A percentile compares a stretch with the other conserved stretches of the same genome.
Evolutionary conservation across 1,140 invertebrate genomes (phyloP).

Genomic region (Dendroctonus ponderosae): DNA sequence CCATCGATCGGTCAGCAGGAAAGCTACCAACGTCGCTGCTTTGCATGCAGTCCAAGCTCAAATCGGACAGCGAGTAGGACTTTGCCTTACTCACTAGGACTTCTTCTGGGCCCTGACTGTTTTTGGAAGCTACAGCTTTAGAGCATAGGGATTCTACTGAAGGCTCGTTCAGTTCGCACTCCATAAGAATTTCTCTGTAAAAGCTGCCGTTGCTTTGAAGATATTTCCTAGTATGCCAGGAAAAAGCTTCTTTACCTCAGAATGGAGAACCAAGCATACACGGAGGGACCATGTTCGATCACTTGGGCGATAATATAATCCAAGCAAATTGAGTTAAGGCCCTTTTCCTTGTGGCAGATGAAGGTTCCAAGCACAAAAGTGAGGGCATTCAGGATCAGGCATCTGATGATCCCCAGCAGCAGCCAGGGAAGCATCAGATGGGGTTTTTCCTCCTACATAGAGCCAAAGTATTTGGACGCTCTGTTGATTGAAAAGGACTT

Average conservation of each 20-base stretch:
- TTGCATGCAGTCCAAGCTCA: not conserved
- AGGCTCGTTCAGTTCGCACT: not conserved
- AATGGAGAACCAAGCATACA: conserved; percentile 30
- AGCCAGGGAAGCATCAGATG: conserved; percentile 32
- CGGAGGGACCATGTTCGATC: conserved; percentile 25
- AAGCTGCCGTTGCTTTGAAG: not conserved
- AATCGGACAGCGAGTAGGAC: not conserved
- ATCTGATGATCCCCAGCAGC: conserved; percentile 20
- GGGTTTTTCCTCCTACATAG: conserved; percentile 20
- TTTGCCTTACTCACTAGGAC: not conserved
- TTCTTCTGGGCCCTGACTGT: not conserved
- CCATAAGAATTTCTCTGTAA: conserved; percentile 9
- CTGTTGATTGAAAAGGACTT: conserved; percentile 6
- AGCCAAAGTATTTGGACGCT: conserved; percentile 3
- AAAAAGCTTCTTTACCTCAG: not conserved
- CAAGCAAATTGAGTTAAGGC: conserved; percentile 19
- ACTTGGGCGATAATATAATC: conserved; percentile 26
- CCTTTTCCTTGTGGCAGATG: conserved; percentile 16
- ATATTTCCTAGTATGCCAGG: not conserved
- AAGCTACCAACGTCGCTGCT: not conserved
- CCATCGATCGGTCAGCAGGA: no score
- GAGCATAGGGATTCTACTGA: not conserved
- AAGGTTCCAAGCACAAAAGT: conserved; percentile 22
- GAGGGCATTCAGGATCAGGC: conserved; percentile 15
- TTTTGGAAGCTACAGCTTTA: not conserved